phyloP scores from a whole-genome alignment of 2,797 vertebrate genomes.

The Fratercula arctica region DNA sequence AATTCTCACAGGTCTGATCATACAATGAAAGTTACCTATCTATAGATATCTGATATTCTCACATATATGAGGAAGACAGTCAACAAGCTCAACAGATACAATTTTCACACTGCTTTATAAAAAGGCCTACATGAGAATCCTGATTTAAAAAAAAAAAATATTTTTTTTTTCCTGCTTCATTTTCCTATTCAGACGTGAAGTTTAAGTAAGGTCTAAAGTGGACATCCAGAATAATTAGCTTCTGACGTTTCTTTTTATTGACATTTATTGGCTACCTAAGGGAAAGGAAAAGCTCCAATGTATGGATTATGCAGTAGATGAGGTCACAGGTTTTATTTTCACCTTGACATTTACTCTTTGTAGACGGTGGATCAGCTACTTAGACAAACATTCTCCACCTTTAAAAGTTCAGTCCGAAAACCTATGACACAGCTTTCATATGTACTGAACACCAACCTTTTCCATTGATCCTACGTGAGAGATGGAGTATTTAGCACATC shows the following conservation, averaged over 20 bases:
- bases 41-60: neutral
- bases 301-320: constrained; percentile 34
- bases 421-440: neutral
- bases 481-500: neutral
- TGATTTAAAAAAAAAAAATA: neutral
- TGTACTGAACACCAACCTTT: neutral
- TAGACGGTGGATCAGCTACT: neutral
- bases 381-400: constrained; percentile 43
- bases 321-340: constrained; percentile 43
- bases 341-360: constrained; percentile 51
- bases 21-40: neutral
- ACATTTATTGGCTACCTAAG: constrained; percentile 32
- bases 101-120: neutral
- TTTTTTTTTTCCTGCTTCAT: neutral
- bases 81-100: neutral
- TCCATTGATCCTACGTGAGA: neutral
- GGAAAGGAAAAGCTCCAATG: constrained; percentile 3
- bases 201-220: neutral
- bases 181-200: neutral
- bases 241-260: neutral
- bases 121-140: neutral
- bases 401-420: constrained; percentile 45
- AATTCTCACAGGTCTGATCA: neutral
- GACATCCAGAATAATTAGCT: constrained; percentile 3
- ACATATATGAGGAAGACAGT: neutral